Base-by-base conservation (phyloP, 2,797 vertebrate species). In the Distichodus sexfasciatus region DNA sequence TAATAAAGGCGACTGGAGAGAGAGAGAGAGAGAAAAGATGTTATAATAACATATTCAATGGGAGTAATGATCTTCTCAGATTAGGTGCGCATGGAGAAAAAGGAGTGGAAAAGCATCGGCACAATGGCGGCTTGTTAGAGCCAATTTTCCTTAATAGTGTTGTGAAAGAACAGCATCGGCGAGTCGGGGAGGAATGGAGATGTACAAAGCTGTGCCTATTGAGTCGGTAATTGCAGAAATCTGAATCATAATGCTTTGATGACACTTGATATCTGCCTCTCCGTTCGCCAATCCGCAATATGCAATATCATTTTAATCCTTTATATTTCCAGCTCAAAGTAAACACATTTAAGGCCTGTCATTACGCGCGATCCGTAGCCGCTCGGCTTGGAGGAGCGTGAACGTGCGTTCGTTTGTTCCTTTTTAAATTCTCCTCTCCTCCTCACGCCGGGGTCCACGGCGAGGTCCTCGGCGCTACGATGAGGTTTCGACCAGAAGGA, bases 401-500 rank as follows among this genome's bases (percentile, higher is more conserved):
- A n/a, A n/a, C n/a, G n/a, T n/a, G n/a, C n/a, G n/a, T n/a, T n/a
- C n/a, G n/a, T n/a, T n/a, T n/a, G n/a, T n/a, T n/a, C n/a, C n/a
- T n/a, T n/a, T n/a, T n/a, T n/a, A n/a, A n/a, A n/a, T n/a, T n/a
- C n/a, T n/a, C n/a, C n/a, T n/a, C n/a, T n/a, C n/a, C n/a, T n/a
- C n/a, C n/a, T n/a, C n/a, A n/a, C n/a, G n/a, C n/a, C n/a, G n/a
- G n/a, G n/a, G n/a, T n/a, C n/a, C n/a, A n/a, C n/a, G n/a, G n/a
- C n/a, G 60, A 72, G 76, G 35, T 46, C 76, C 80, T 81, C 78
- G 81, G 53, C 53, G 71, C 82, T 84, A 86, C 85, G 86, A 87
- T 87, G 35, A 82, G 75, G 82, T 84, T 86, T 84, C n/a, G 75
- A 83, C 82, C 80, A 77, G 75, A 72, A 50, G 85, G 84, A 87